A percentile compares a stretch with the other conserved stretches of the same genome.
Conservation (phyloP, 2,113 vertebrate species). For the Macaca mulatta region DNA sequence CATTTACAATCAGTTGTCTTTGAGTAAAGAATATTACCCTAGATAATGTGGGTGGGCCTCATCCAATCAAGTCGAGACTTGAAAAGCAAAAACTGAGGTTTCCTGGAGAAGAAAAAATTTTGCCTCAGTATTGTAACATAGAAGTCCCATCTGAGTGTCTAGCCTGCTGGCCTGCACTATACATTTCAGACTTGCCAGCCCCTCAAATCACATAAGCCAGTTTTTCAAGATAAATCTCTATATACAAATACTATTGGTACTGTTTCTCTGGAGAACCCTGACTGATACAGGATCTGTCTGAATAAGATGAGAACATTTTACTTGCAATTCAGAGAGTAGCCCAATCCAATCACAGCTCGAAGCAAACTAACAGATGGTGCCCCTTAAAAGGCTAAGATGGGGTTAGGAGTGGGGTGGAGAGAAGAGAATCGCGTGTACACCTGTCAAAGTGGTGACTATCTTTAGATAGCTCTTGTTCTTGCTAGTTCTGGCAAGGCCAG, state of each 20-base stretch:
- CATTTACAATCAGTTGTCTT: not conserved
- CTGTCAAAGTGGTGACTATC: no score
- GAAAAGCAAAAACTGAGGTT: not conserved
- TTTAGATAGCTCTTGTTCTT: not conserved
- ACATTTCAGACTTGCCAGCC: not conserved
- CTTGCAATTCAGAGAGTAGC: not conserved
- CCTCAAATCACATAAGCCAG: not conserved
- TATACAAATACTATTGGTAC: not conserved
- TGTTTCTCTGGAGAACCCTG: not conserved
- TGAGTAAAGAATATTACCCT: not conserved
- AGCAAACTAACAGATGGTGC: not conserved
- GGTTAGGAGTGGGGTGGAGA: accelerated
- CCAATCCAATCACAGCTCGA: not conserved
- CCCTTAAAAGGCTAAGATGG: not conserved
- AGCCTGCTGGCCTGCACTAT: not conserved
- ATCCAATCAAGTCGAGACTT: not conserved
- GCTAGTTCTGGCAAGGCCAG: not conserved
- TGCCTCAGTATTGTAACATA: not conserved
- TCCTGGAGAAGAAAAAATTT: not conserved
- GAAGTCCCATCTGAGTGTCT: not conserved
- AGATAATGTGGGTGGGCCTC: not conserved
- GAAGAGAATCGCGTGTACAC: not conserved
- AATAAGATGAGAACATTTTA: not conserved
- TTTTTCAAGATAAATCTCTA: not conserved
- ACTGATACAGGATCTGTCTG: not conserved